A percentile compares a stretch with the other conserved stretches of the same genome.
These are phyloP conservation scores for Wiebesia pumilae DNA, from an alignment of 1,140 invertebrate species.

Conservation along the genomic window DNA sequence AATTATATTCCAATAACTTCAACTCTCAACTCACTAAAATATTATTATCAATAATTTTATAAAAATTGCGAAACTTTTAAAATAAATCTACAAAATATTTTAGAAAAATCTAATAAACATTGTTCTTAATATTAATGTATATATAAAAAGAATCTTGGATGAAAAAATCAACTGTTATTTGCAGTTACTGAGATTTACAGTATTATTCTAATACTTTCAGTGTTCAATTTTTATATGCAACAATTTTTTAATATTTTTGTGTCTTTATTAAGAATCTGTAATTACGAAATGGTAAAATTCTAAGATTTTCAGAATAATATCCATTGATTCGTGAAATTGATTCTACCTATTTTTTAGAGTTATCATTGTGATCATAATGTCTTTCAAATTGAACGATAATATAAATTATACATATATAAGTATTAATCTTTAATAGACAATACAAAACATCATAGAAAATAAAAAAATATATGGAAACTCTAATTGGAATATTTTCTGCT, in stretches of 20 bases:
- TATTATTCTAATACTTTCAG: neutral
- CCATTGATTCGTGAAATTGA: neutral
- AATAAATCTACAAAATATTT: no score
- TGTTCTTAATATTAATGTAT: no score
- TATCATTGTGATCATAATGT: neutral
- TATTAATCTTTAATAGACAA: neutral
- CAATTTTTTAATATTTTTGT: neutral
- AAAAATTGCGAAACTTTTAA: no score
- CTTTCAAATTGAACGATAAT: neutral
- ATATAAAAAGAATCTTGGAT: no score
- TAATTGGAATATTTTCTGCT: neutral
- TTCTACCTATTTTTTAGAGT: neutral
- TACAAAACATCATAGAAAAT: neutral
- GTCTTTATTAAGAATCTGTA: neutral
- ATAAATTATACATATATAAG: neutral
- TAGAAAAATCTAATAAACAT: no score
- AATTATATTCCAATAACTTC: no score
- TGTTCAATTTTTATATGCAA: neutral
- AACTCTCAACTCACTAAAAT: no score
- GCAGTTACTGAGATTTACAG: no score
- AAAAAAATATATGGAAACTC: neutral
- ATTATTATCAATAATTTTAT: no score
- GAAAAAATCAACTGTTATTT: no score
- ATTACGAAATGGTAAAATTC: neutral
- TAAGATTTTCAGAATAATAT: neutral